A percentile compares a stretch with the other conserved stretches of the same genome.
Evolutionary conservation across 2,888 invertebrate genomes (phyloP).

Genomic region (Agrilus cyanescens): DNA sequence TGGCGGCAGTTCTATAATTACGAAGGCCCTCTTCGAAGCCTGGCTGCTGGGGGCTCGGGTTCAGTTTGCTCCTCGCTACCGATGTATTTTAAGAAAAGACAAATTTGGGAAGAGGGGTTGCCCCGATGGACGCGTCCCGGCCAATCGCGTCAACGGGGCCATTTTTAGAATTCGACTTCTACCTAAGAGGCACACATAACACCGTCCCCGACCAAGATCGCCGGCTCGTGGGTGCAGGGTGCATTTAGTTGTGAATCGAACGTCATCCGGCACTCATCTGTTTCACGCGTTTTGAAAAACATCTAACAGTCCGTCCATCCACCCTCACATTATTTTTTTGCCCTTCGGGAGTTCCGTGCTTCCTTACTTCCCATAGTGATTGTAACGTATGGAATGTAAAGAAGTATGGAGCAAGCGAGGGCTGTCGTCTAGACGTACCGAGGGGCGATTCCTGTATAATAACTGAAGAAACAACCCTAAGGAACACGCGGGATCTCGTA

Average conservation of each 20-base stretch:
- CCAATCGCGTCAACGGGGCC: slow-evolving; percentile 36
- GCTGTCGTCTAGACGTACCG: slow-evolving; percentile 9
- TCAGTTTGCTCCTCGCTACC: slow-evolving; percentile 32
- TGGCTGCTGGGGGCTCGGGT: slow-evolving; percentile 19
- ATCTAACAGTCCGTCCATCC: slow-evolving; percentile 25
- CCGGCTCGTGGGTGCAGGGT: slow-evolving; percentile 25
- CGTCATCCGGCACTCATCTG: slow-evolving; percentile 35
- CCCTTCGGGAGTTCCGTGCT: slow-evolving; percentile 67
- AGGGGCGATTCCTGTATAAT: too few species aligned
- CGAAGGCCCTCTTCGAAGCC: slow-evolving; percentile 20
- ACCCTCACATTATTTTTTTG: slow-evolving; percentile 29
- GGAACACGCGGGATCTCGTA: too few species aligned
- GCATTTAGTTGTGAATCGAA: slow-evolving; percentile 27
- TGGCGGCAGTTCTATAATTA: slow-evolving; percentile 17
- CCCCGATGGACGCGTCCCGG: slow-evolving; percentile 23
- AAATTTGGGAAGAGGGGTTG: slow-evolving; percentile 57
- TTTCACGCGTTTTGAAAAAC: too few species aligned
- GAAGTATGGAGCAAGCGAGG: slow-evolving; percentile 75
- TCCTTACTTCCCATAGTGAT: slow-evolving; percentile 91
- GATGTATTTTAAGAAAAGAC: slow-evolving; percentile 69
- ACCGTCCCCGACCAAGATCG: slow-evolving; percentile 16
- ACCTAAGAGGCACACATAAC: slow-evolving; percentile 23
- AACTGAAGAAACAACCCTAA: too few species aligned
- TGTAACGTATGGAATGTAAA: slow-evolving; percentile 91
- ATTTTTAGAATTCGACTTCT: slow-evolving; percentile 35